Evolutionary conservation across 2,888 invertebrate species (phyloP).

Genomic region (Zele albiditarsus): DNA sequence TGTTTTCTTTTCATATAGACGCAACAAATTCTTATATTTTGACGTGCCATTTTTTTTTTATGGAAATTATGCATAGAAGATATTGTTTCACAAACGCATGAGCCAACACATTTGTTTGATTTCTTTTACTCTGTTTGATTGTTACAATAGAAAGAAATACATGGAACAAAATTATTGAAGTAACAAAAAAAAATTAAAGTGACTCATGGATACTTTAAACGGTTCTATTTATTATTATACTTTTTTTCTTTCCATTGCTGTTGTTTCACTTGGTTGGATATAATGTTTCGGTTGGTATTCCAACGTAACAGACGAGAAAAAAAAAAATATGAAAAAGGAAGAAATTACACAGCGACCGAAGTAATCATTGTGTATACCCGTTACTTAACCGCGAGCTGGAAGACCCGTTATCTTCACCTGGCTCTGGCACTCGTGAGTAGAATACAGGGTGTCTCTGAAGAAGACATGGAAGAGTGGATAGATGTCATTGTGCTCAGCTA

Average conservation of each 20-base stretch:
- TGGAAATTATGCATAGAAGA: neutral
- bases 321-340: conserved; percentile 42
- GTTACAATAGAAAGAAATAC: neutral
- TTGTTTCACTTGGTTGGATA: conserved; percentile 13
- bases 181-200: conserved; percentile 57
- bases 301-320: neutral
- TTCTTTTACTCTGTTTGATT: neutral
- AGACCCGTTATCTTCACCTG: conserved; percentile 72
- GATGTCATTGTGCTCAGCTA: neutral
- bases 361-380: conserved; percentile 59
- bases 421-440: conserved; percentile 67
- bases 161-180: conserved; percentile 37
- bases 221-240: neutral
- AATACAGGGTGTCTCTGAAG: conserved; percentile 62
- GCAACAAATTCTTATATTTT: neutral
- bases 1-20: neutral
- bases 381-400: conserved; percentile 70
- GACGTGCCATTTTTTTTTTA: neutral
- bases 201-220: neutral
- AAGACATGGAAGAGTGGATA: conserved; percentile 27
- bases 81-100: neutral
- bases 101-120: neutral
- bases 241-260: neutral
- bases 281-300: conserved; percentile 14
- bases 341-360: conserved; percentile 49